Evolutionary conservation across 64 coral and sea anemone species (phyloP), one percentile per base, ranked within the genome.

Genomic region (Pocillopora damicornis): DNA sequence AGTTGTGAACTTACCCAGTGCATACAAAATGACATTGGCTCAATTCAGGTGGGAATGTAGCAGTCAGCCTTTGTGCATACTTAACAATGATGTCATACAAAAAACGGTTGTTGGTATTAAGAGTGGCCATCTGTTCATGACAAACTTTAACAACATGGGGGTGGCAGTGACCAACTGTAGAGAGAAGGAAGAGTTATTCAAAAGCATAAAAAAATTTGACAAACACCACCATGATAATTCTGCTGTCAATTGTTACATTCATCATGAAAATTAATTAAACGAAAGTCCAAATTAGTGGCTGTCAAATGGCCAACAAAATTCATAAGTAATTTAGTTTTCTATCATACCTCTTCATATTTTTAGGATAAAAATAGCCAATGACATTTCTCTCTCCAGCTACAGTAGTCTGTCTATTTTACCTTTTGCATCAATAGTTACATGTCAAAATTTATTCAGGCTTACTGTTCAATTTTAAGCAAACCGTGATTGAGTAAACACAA

Each of bases 61-160:
- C 73, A 5, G 90, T 59, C 78, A 99, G 88, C 67, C 97, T 91
- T 64, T 91, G 79, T 34, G 96, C 92, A 89, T 95, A 99, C 20
- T 89, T 75, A n/a, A 99, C 91, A 87, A 99, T 99, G 78, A 91
- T 99, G 38, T 95, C 93, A 61, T 99, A 95, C 30, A 99, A 66
- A 75, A 95, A 99, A 58, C 97, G 87, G 82, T 79, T 99, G 88
- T 99, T 99, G 76, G 97, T 99, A 36, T 99, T 99, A 6, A 99
- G 87, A 25, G 87, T 77, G 20, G 82, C 79, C 97, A 99, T 99
- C 68, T 99, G 97, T 11, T 95, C 79, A 30, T 92, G 88, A 26
- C 93, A 92, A 30, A 80, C 91, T 80, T 84, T 79, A 35, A 99
- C 83, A 34, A 99, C 93, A 25, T 95, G 88, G 15, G 88, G 90